Evolutionary conservation across 2,888 invertebrate genomes (phyloP).

Genomic region (Agrilus biguttatus): DNA sequence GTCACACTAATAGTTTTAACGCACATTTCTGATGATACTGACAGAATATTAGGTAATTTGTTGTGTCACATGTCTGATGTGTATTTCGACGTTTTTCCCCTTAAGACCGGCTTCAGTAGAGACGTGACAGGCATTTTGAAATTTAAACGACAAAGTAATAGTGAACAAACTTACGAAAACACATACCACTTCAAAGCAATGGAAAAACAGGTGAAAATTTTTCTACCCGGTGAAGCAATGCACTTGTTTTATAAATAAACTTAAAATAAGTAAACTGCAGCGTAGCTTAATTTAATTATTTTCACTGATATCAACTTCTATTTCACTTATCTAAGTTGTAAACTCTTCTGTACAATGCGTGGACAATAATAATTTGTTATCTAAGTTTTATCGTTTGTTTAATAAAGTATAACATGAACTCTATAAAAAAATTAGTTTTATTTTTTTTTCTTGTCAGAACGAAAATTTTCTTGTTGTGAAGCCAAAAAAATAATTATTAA

Average conservation of each 20-base stretch:
- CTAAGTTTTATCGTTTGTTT: too few relatives aligned
- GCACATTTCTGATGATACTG: slow-evolving; percentile 40
- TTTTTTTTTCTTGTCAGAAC: too few relatives aligned
- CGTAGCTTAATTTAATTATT: too few relatives aligned
- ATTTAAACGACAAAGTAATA: slow-evolving; percentile 29
- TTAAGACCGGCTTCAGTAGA: slow-evolving; percentile 57
- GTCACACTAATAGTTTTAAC: slow-evolving; percentile 43
- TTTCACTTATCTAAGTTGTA: too few relatives aligned
- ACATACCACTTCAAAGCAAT: slow-evolving; percentile 53
- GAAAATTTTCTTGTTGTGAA: too few relatives aligned
- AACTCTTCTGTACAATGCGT: too few relatives aligned
- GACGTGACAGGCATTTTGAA: slow-evolving; percentile 58
- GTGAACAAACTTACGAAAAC: slow-evolving; percentile 31
- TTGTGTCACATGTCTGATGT: slow-evolving; percentile 50
- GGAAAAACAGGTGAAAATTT: slow-evolving; percentile 60
- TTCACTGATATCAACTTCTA: too few relatives aligned
- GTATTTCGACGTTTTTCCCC: slow-evolving; percentile 44
- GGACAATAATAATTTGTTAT: too few relatives aligned
- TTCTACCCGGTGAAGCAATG: slow-evolving; percentile 47
- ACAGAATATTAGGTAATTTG: slow-evolving; percentile 42
- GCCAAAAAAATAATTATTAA: too few relatives aligned
- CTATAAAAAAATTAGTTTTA: too few relatives aligned
- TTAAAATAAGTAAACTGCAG: too few relatives aligned
- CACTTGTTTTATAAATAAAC: slow-evolving; percentile 13
- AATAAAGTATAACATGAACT: too few relatives aligned